Base-by-base conservation (phyloP, 2,797 vertebrate species). In the Sebastes taczanowskii region DNA sequence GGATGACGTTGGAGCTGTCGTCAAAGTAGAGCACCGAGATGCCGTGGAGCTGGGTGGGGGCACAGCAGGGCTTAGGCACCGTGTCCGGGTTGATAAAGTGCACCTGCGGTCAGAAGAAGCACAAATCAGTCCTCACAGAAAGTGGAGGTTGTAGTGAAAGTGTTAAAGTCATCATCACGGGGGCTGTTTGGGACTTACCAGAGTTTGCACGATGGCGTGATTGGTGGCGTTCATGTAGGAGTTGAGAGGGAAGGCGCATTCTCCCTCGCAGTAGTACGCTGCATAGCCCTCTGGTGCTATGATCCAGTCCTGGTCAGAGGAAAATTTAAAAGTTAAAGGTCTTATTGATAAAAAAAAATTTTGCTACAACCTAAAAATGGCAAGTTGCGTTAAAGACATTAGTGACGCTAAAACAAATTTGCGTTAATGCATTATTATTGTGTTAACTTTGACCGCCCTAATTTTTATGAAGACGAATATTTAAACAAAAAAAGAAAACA, bases 181-280 rank as follows among this genome's bases (percentile, higher is more conserved):
- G 46, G 63, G 55, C 34, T 11, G 63, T 59, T 59, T 5, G 60
- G 52, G 64, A 85, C 97, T 94, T 93, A 99, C 99, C 97, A 99
- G 97, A 66, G 99, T 99, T 95, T 99, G 99, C 71, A 99, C 99
- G 66, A 99, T 99, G 77, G 99, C 99, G 0, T 99, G 99, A 74
- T 99, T 99, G 82, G 99, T 99, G 76, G 99, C 98, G 0, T 99
- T 99, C 98, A 99, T 99, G 94, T 99, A 99, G 32, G 99, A 99
- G 84, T 99, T 99, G 82, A 99, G 90, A 0, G 99, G 99, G 90
- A 99, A 99, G 82, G 98, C 97, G 6, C 99, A 99, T 90, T 99
- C 99, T 27, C 98, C 99, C 88, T 99, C 98, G 29, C 99, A 99
- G 93, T 99, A 99, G 92, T 98, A 99, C 0, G 99, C 99, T 4